These are phyloP conservation scores for Chrysina gloriosa DNA, from an alignment of 2,888 invertebrate genomes.

Conservation along the genomic window DNA sequence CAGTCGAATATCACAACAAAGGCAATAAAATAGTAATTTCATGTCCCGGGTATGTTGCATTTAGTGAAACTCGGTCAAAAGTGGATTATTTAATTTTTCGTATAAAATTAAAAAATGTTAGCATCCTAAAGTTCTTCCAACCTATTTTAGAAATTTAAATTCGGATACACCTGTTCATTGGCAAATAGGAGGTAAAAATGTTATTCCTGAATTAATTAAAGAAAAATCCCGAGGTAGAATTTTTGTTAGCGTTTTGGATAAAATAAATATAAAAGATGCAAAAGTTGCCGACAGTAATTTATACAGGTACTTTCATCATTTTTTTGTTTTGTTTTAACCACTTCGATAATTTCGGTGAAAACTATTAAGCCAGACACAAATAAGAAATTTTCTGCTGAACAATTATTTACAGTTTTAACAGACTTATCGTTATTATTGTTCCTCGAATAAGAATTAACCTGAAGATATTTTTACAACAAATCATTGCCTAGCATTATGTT, in stretches of 20 bases:
- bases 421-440: too few relatives aligned
- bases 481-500: too few relatives aligned
- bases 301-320: conserved; percentile 73
- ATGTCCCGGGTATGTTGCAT: conserved; percentile 66
- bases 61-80: background rate
- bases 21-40: conserved; percentile 61
- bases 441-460: too few relatives aligned
- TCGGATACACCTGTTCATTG: conserved; percentile 69
- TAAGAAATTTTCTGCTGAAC: too few relatives aligned
- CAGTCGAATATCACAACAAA: conserved; percentile 62
- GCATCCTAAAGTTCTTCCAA: too few relatives aligned
- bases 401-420: too few relatives aligned
- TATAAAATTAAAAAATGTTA: too few relatives aligned
- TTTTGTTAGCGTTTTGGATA: conserved; percentile 69
- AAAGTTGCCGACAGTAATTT: conserved; percentile 69
- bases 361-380: too few relatives aligned
- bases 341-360: too few relatives aligned
- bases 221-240: conserved; percentile 69
- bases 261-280: conserved; percentile 69
- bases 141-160: conserved; percentile 65
- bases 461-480: too few relatives aligned
- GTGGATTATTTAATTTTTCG: too few relatives aligned
- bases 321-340: too few relatives aligned
- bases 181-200: conserved; percentile 68
- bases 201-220: conserved; percentile 67